phyloP scores from a whole-genome alignment of 2,113 vertebrate species.

The Anas platyrhynchos region DNA sequence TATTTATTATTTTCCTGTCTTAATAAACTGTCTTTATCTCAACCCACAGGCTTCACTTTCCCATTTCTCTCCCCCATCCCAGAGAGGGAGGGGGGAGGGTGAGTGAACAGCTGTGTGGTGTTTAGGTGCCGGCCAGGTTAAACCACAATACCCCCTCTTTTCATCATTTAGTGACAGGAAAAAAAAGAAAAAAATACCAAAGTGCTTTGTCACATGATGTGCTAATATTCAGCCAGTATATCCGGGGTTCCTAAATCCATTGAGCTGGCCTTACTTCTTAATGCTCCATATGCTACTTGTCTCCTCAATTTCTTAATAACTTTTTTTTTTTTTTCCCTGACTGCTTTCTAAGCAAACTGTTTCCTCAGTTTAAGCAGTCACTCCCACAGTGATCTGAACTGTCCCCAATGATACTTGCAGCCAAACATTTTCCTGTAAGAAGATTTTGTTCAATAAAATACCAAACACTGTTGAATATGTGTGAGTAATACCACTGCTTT shows the following conservation, averaged over 20 bases:
- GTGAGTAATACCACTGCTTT: not conserved
- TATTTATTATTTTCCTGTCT: no score
- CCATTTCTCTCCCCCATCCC: no score
- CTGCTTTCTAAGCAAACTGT: not conserved
- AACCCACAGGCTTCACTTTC: no score
- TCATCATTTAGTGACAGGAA: not conserved
- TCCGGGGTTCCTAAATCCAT: not conserved
- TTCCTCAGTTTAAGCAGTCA: not conserved
- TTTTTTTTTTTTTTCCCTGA: not conserved
- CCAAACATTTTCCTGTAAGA: not conserved
- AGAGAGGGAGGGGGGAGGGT: no score
- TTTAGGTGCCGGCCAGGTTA: no score
- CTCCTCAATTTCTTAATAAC: not conserved
- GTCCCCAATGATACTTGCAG: not conserved
- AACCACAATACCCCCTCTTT: not conserved
- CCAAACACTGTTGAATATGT: not conserved
- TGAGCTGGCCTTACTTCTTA: not conserved
- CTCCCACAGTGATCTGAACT: not conserved
- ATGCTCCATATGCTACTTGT: not conserved
- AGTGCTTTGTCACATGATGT: not conserved
- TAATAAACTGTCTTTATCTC: no score
- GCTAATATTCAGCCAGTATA: not conserved
- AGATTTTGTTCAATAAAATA: not conserved
- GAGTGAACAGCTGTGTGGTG: no score
- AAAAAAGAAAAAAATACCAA: not conserved